Conservation (phyloP, 2,797 vertebrate genomes). For the Acipenser oxyrinchus region DNA sequence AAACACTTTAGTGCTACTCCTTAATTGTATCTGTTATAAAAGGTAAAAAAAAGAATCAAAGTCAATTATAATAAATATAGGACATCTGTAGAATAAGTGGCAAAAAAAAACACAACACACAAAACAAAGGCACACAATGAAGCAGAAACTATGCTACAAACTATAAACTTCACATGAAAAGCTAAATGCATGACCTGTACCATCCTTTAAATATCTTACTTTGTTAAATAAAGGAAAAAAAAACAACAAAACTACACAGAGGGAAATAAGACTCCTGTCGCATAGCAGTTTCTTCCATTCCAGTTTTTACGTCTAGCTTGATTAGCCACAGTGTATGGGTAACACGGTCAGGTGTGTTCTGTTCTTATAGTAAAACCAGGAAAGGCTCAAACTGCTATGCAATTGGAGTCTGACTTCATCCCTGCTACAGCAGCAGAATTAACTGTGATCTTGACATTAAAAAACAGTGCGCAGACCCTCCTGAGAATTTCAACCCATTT, state of each 20-base stretch:
- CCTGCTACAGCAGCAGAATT: slow-evolving; percentile 85
- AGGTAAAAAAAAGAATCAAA: slow-evolving; percentile 32
- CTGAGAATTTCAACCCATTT: slow-evolving; percentile 68
- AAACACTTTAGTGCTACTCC: too few relatives aligned
- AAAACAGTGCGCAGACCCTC: slow-evolving; percentile 91
- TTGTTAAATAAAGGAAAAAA: slow-evolving; percentile 66
- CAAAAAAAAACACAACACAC: slow-evolving; percentile 61
- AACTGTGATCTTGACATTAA: slow-evolving; percentile 80
- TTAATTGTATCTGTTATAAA: too few relatives aligned
- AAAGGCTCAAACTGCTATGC: too few relatives aligned
- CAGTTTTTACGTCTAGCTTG: too few relatives aligned
- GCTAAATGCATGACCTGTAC: slow-evolving; percentile 63
- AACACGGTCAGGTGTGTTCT: too few relatives aligned
- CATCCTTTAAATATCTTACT: slow-evolving; percentile 65
- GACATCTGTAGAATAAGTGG: slow-evolving; percentile 39
- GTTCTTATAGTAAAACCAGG: too few relatives aligned
- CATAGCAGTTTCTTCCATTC: too few relatives aligned
- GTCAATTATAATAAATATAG: slow-evolving; percentile 26
- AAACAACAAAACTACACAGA: slow-evolving; percentile 27
- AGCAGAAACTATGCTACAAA: slow-evolving; percentile 63
- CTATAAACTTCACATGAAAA: slow-evolving; percentile 59
- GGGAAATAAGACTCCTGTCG: background rate
- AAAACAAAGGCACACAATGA: slow-evolving; percentile 75
- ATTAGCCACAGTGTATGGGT: too few relatives aligned
- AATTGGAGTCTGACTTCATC: slow-evolving; percentile 6